Evolutionary conservation across 2,797 vertebrate genomes (phyloP), one percentile per base, ranked within the genome.

Genomic region (Sandelia bainsii): DNA sequence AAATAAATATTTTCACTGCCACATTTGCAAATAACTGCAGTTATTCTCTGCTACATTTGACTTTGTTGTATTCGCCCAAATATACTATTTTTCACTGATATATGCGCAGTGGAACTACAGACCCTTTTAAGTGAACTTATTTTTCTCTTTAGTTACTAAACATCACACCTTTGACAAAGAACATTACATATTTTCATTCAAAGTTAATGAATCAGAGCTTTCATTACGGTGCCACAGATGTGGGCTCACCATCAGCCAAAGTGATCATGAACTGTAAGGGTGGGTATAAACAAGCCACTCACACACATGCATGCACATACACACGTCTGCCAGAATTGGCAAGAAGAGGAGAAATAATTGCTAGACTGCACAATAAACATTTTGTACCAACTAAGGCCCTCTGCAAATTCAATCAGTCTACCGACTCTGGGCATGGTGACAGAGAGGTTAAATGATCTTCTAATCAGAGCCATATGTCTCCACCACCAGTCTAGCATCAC

Each of bases 381-480:
- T 90, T 92, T 87, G 84, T 92, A 92, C 87, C 90, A 91, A 88
- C 84, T 77, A 70, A 79, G 82, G 70, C 75, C 73, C 72, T 92
- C 93, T 93, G 94, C 82, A 79, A 90, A 94, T 92, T 92, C 91
- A 92, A 92, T 94, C 93, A 94, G 88, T 87, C 89, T 74, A 59
- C 90, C 77, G 81, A 87, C 80, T 92, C 92, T 87, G 91, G 92
- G 91, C 89, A 90, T 53, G 76, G 80, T 76, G 91, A 91, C 91
- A 93, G 86, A 79, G 83, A 89, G 89, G 86, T 89, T 90, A 91
- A 92, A 91, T 73, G 80, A 87, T 89, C 70, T 58, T 79, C 84
- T 94, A 94, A 95, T 93, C 92, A 93, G 83, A 93, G 84, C 92
- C 94, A 94, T 77, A 93, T 95, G 94, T 87, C 87, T 90, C 72